Evolutionary conservation across 2,113 vertebrate species (phyloP).

Genomic region (Connochaetes taurinus): DNA sequence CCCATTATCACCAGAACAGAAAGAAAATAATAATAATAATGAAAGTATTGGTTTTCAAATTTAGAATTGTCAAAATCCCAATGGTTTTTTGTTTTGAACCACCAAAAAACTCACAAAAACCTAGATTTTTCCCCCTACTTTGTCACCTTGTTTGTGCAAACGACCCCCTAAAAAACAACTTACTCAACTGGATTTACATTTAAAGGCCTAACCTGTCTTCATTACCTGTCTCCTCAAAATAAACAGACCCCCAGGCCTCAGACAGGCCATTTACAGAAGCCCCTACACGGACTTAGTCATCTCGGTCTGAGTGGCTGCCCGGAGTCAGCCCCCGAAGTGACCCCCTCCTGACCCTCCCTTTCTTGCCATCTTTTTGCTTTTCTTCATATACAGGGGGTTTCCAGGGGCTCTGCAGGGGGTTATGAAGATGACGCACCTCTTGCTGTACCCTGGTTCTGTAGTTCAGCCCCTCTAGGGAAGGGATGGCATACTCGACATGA

Average conservation of each 20-base stretch:
- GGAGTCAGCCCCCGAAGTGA: too few relatives aligned
- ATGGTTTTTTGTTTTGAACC: neutral
- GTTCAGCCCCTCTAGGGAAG: neutral
- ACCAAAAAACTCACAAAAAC: neutral
- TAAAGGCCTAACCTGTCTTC: neutral
- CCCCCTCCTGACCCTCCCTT: neutral
- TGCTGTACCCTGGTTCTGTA: neutral
- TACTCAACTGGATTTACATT: neutral
- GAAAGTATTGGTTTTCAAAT: neutral
- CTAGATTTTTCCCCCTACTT: neutral
- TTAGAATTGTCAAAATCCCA: neutral
- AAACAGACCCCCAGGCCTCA: neutral
- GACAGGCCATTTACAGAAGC: neutral
- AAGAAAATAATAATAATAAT: neutral
- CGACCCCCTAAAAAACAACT: neutral
- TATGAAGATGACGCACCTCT: neutral
- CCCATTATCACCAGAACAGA: neutral
- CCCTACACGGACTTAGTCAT: neutral
- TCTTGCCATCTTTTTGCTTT: neutral
- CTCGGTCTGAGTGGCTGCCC: neutral
- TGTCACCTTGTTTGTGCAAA: neutral
- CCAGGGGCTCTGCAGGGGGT: neutral
- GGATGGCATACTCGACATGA: fast-evolving
- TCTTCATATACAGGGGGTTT: neutral
- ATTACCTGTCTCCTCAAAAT: neutral